phyloP scores from a whole-genome alignment of 2,113 vertebrate genomes.

The Scytalopus superciliaris region DNA sequence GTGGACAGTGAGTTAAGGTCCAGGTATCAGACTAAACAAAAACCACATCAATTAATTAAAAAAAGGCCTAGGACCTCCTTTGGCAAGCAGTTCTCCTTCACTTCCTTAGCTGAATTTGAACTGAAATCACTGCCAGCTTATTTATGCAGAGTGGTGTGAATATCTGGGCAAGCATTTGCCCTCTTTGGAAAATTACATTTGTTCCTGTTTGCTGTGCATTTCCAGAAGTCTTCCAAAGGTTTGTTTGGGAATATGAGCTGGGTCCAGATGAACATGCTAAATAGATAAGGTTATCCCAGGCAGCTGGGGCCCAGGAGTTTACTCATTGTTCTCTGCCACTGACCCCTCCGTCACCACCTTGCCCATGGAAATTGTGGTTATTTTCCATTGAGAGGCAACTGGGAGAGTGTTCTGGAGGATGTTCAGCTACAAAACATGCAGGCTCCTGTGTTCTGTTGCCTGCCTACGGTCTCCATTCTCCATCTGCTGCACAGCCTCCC shows the following conservation, averaged over 20 bases:
- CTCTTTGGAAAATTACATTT: not conserved
- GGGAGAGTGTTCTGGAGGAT: not conserved
- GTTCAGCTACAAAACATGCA: conserved; percentile 26
- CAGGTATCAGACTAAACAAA: not conserved
- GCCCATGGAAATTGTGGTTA: not conserved
- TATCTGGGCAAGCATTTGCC: not conserved
- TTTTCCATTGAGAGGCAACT: conserved; percentile 1
- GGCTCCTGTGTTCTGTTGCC: conserved; percentile 21
- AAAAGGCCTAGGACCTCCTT: not conserved
- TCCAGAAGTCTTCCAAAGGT: not conserved
- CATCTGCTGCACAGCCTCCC: conserved; percentile 56
- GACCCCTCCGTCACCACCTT: not conserved
- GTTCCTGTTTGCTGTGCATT: not conserved
- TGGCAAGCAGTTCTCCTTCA: not conserved
- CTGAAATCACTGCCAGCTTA: not conserved
- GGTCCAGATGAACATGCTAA: not conserved
- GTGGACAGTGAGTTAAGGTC: not conserved
- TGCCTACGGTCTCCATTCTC: conserved; percentile 35
- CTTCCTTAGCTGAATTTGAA: not conserved
- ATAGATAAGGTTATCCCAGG: not conserved
- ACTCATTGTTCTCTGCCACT: not conserved
- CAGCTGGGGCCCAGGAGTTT: conserved; percentile 1
- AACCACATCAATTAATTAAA: not conserved
- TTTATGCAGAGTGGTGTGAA: not conserved
- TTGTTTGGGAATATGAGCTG: not conserved